Evolutionary conservation across 2,888 invertebrate genomes (phyloP), one percentile per base, ranked within the genome.

Genomic region (Diaperis boleti): DNA sequence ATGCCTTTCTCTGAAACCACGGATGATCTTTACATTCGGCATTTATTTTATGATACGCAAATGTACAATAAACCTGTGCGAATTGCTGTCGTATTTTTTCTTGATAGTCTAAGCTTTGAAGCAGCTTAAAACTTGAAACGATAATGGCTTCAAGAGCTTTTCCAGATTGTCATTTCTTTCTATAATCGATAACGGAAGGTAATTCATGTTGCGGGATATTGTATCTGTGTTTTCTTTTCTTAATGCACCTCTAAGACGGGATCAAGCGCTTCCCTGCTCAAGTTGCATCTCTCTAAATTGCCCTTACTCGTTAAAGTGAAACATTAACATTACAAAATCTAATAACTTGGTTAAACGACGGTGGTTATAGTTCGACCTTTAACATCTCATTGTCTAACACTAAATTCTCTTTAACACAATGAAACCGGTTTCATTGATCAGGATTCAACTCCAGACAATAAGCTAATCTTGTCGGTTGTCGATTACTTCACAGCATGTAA

Each of bases 41-140:
- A 65, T 67, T 64, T 42, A 62, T 62, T 69, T 69, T 68, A 69
- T 68, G 67, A 65, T 68, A 69, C 66, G 66, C 68, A 68, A 69
- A 71, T 68, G 69, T 67, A 67, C 65, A 68, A 67, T 68, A 69
- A 71, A 67, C 64, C 56, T 66, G 50, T 42, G 66, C 62, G 65
- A 67, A 69, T 66, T 67, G 65, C 61, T 56, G 60, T 61, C 49
- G 59, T 67, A 66, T 60, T 50, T 52, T 47, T 52, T 60, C 17
- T 13, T 33, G 8, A 26, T 5, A 42, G 14, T n/a, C 18, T 37
- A 37, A 31, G n/a, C 18, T 17, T 14, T 55, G 10, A 20, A 8
- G 5, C 29, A 13, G 17, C 47, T 11, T 3, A 41, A 50, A 22
- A 31, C 45, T 42, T 54, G 54, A 45, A 11, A 39, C 52, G 45